These are phyloP conservation scores for Escarpia spicata DNA, from an alignment of 2,888 invertebrate genomes.

Conservation along the genomic window DNA sequence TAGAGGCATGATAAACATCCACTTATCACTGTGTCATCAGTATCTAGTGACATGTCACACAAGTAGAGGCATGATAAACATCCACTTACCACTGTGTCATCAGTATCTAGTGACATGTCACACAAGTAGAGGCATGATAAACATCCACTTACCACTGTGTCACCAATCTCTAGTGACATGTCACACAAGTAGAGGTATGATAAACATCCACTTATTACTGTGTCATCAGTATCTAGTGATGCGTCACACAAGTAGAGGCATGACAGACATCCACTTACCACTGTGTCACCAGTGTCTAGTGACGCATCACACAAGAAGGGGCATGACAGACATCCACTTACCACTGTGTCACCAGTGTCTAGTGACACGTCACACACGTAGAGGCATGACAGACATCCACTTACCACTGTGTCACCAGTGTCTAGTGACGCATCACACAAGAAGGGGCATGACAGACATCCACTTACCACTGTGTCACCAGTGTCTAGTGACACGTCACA, in stretches of 20 bases:
- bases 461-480: constrained; percentile 48
- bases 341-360: constrained; percentile 46
- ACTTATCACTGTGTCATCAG: constrained; percentile 48
- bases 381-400: neutral
- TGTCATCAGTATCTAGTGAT: constrained; percentile 44
- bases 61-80: constrained; percentile 52
- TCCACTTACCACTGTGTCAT: constrained; percentile 47
- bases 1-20: constrained; percentile 47
- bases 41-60: constrained; percentile 48
- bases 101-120: constrained; percentile 45
- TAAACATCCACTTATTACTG: constrained; percentile 43
- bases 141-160: constrained; percentile 46
- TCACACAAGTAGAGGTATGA: constrained; percentile 52
- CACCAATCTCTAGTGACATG: constrained; percentile 42
- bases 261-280: constrained; percentile 42
- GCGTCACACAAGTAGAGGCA: constrained; percentile 54
- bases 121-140: too few species aligned
- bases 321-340: constrained; percentile 41
- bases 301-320: constrained; percentile 51
- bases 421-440: constrained; percentile 45
- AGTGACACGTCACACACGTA: constrained; percentile 53
- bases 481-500: constrained; percentile 48
- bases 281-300: constrained; percentile 44
- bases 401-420: constrained; percentile 48
- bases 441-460: constrained; percentile 48